These are phyloP conservation scores for Drosophila eugracilis DNA, from an alignment of 1,140 invertebrate species.

Conservation along the genomic window DNA sequence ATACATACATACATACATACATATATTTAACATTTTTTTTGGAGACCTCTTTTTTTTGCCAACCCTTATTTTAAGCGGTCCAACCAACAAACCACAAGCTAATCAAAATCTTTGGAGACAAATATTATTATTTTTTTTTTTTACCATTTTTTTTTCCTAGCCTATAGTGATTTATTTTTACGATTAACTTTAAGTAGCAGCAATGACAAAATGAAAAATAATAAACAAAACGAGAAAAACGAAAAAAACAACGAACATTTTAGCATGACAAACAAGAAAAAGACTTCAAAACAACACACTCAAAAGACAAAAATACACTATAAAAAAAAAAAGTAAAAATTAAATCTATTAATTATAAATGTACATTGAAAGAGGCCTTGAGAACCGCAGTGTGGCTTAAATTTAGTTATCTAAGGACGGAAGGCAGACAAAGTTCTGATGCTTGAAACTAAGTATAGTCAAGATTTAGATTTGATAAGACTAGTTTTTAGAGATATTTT, in stretches of 20 bases:
- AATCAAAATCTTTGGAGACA: constrained; percentile 29
- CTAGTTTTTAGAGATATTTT: constrained; percentile 26
- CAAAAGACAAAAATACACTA: constrained; percentile 10
- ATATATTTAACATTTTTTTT: background rate
- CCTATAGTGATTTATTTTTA: constrained; percentile 12
- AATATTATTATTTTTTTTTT: constrained; percentile 17
- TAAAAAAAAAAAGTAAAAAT: constrained; percentile 15
- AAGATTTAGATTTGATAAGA: constrained; percentile 39
- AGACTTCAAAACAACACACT: constrained; percentile 31
- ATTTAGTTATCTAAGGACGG: constrained; percentile 28
- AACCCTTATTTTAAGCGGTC: constrained; percentile 23
- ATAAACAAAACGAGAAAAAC: constrained; percentile 39
- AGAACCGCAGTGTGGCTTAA: constrained; percentile 77
- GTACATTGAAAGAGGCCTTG: constrained; percentile 73
- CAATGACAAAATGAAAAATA: constrained; percentile 15
- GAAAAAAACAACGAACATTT: constrained; percentile 46
- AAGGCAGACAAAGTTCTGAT: constrained; percentile 24
- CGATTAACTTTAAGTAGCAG: constrained; percentile 31
- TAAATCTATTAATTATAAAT: too few species aligned
- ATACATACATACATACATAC: too few species aligned
- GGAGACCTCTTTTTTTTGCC: constrained; percentile 17
- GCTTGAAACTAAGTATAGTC: constrained; percentile 19
- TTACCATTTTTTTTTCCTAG: constrained; percentile 28
- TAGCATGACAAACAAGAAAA: constrained; percentile 42
- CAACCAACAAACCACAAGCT: constrained; percentile 30